Conservation (phyloP, 2,888 invertebrate genomes). For the Pemphredon lugubris region DNA sequence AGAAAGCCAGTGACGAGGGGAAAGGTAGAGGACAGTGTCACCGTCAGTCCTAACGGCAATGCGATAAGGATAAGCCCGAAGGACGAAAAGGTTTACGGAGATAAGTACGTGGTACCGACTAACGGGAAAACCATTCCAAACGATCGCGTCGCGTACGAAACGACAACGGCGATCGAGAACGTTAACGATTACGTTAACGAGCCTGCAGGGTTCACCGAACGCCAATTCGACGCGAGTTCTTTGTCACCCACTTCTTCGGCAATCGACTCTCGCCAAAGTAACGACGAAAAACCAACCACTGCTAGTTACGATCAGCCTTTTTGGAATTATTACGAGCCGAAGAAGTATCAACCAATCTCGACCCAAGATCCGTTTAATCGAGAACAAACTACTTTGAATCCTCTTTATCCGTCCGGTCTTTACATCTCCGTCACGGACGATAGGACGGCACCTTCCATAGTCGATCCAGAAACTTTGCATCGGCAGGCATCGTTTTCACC, state of each 20-base stretch:
- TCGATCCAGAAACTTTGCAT: background rate
- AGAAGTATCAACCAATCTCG: slow-evolving; percentile 56
- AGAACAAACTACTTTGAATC: slow-evolving; percentile 9
- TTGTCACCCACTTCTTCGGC: no score
- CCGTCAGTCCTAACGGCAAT: no score
- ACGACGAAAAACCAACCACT: slow-evolving; percentile 39
- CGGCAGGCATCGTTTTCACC: background rate
- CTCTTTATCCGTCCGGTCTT: no score
- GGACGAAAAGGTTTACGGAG: background rate
- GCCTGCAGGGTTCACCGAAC: no score
- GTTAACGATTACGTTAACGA: background rate
- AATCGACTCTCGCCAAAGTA: background rate
- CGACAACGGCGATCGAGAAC: background rate
- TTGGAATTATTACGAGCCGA: slow-evolving; percentile 68
- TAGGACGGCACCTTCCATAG: background rate
- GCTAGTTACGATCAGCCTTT: slow-evolving; percentile 66
- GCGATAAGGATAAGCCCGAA: no score
- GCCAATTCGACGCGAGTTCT: no score
- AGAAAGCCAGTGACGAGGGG: no score
- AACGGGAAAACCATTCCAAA: background rate
- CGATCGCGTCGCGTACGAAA: background rate
- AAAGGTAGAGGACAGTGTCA: no score
- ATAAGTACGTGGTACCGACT: background rate
- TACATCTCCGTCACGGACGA: no score
- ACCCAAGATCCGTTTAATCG: background rate